These are phyloP conservation scores for Rhynchophorus ferrugineus DNA, from an alignment of 1,140 invertebrate genomes.

Conservation along the genomic window DNA sequence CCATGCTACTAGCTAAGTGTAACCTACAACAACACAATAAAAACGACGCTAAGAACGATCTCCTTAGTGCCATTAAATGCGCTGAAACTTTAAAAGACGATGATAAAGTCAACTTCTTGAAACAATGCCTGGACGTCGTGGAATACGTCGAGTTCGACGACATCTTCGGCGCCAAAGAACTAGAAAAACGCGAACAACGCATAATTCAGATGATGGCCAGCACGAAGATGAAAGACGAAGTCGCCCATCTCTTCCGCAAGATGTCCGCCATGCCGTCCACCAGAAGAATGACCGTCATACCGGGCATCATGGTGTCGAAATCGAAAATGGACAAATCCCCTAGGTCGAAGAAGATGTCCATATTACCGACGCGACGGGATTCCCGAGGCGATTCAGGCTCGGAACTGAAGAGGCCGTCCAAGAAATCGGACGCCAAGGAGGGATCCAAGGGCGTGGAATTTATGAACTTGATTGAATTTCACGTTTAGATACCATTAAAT, in stretches of 20 bases:
- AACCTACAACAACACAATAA: constrained; percentile 47
- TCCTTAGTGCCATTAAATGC: constrained; percentile 10
- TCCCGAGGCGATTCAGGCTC: not conserved
- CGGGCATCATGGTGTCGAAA: constrained; percentile 21
- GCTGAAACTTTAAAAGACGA: constrained; percentile 18
- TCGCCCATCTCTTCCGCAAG: constrained; percentile 33
- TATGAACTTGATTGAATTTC: not conserved
- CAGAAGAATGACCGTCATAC: constrained; percentile 37
- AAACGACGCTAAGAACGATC: constrained; percentile 35
- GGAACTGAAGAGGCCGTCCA: not conserved
- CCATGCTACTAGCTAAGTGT: constrained; percentile 43
- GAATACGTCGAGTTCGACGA: constrained; percentile 35
- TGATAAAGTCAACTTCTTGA: constrained; percentile 16
- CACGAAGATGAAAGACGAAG: constrained; percentile 34
- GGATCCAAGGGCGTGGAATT: not conserved
- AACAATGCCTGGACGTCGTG: constrained; percentile 27
- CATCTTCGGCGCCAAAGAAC: constrained; percentile 27
- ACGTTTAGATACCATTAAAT: not conserved
- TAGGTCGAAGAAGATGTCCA: not conserved
- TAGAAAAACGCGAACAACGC: constrained; percentile 34
- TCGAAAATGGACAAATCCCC: not conserved
- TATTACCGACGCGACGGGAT: not conserved
- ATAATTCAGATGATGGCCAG: constrained; percentile 34
- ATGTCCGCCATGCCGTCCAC: constrained; percentile 35
- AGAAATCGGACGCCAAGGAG: not conserved